Percentiles rank a stretch among this genome's conserved stretches.
Evolutionary conservation across 2,113 vertebrate species (phyloP).

Genomic region (Abramis brama): DNA sequence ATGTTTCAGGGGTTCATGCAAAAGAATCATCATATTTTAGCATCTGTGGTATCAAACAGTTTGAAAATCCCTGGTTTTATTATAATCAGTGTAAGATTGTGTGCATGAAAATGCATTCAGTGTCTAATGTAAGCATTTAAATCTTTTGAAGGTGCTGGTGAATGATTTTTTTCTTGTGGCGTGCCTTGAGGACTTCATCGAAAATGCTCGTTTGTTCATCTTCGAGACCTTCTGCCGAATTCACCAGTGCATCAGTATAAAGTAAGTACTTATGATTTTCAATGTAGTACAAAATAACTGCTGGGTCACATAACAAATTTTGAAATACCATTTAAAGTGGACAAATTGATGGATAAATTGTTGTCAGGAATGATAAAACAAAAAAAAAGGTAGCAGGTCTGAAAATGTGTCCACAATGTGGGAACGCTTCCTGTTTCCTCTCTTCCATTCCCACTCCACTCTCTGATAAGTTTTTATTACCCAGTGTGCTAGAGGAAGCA

Average conservation of each 20-base stretch:
- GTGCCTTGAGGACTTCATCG: conserved; percentile 97
- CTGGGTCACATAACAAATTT: not conserved
- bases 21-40: too few relatives aligned
- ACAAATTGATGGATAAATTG: conserved; percentile 33
- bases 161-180: conserved; percentile 98
- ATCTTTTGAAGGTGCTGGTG: conserved; percentile 82
- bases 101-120: not conserved
- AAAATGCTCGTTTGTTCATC: conserved; percentile 97
- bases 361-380: conserved; percentile 18
- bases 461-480: conserved; percentile 70
- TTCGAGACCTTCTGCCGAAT: conserved; percentile 99
- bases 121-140: conserved; percentile 5
- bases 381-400: conserved; percentile 30
- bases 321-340: not conserved
- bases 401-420: conserved; percentile 54
- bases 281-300: not conserved
- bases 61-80: not conserved
- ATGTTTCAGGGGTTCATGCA: too few relatives aligned
- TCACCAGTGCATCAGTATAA: conserved; percentile 98
- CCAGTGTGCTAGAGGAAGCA: conserved; percentile 50
- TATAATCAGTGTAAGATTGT: not conserved
- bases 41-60: too few relatives aligned
- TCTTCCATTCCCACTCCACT: conserved; percentile 36
- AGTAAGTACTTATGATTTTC: conserved; percentile 69
- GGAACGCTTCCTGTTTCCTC: conserved; percentile 49